Conservation (phyloP, 2,113 vertebrate species). For the Solea solea region DNA sequence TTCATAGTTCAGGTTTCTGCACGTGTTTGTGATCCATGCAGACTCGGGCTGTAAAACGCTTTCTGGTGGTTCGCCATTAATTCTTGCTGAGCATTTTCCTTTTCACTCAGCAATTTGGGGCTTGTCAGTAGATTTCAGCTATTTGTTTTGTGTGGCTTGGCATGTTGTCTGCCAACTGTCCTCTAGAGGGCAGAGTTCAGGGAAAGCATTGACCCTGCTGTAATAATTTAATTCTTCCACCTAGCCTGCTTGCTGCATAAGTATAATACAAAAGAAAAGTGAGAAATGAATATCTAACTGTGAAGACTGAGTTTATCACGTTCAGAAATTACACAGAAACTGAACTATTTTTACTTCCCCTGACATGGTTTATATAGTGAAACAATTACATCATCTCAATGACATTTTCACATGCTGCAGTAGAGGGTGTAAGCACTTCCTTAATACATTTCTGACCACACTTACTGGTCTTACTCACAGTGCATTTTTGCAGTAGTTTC, state of each 20-base stretch:
- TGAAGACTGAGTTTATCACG: not conserved
- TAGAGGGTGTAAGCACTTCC: constrained; percentile 35
- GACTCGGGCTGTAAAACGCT: not conserved
- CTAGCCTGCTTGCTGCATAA: constrained; percentile 22
- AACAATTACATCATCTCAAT: constrained; percentile 43
- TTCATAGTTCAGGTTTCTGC: not conserved
- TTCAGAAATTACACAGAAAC: constrained; percentile 12
- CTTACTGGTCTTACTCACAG: constrained; percentile 14
- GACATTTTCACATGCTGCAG: constrained; percentile 45
- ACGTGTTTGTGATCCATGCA: not conserved
- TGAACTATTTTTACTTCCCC: not conserved
- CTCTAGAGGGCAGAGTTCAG: constrained; percentile 60
- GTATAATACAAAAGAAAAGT: not conserved
- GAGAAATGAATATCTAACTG: not conserved
- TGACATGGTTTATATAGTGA: constrained; percentile 20
- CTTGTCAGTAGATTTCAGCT: constrained; percentile 29
- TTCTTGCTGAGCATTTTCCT: constrained; percentile 24
- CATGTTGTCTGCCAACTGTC: constrained; percentile 22
- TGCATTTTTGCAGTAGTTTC: not conserved
- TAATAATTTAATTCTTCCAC: constrained; percentile 6
- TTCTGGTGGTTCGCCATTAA: constrained; percentile 23
- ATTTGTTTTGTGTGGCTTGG: constrained; percentile 19
- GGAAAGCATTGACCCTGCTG: not conserved
- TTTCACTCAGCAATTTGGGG: not conserved
- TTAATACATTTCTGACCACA: constrained; percentile 4